Percentiles rank a stretch among this genome's conserved stretches.
Conservation (phyloP, 2,797 vertebrate genomes). For the Phoebastria nigripes region DNA sequence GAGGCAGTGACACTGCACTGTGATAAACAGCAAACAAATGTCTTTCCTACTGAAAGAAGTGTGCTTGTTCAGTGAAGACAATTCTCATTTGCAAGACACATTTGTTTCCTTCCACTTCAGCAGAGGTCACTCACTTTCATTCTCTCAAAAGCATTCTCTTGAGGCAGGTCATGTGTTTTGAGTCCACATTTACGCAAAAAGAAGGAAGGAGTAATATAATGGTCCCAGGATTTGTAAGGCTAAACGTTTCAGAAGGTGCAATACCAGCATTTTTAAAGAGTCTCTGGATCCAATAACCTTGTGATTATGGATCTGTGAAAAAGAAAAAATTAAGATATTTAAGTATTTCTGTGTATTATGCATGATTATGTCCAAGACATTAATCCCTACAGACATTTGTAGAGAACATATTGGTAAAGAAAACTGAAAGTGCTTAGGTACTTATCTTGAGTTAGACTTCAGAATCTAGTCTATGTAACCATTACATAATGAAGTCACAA, state of each 20-base stretch:
- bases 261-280: constrained; percentile 77
- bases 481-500: neutral
- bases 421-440: neutral
- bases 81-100: constrained; percentile 70
- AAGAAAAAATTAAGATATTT: neutral
- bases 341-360: neutral
- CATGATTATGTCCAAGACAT: neutral
- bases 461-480: neutral
- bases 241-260: constrained; percentile 84
- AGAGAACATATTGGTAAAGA: neutral
- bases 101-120: constrained; percentile 78
- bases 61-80: constrained; percentile 68
- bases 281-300: constrained; percentile 64
- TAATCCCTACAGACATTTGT: neutral
- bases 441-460: neutral
- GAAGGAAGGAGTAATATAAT: constrained; percentile 77
- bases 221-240: constrained; percentile 77
- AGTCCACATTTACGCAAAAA: constrained; percentile 81
- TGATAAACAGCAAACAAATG: constrained; percentile 61
- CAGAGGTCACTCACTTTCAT: constrained; percentile 72
- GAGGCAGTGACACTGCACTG: constrained; percentile 60
- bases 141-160: constrained; percentile 81
- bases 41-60: constrained; percentile 62
- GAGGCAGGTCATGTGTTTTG: constrained; percentile 76
- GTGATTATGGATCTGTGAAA: constrained; percentile 88